Evolutionary conservation across 1,140 invertebrate species (phyloP), one percentile per base, ranked within the genome.

Genomic region (Liolophura sinensis): DNA sequence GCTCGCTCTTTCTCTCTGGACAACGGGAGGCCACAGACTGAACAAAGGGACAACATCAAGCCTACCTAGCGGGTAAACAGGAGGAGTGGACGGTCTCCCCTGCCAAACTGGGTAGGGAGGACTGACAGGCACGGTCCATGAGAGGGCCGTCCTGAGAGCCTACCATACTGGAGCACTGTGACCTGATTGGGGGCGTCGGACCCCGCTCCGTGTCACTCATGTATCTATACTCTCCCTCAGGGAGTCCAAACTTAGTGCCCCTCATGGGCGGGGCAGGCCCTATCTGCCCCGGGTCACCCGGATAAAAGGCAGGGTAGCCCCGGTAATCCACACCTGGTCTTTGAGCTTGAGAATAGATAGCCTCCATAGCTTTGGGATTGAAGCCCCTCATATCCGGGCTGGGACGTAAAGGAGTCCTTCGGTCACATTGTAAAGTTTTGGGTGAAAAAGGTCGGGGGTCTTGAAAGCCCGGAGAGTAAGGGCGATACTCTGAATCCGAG

Each of bases 71-170:
- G 63, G 62, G 74, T 75, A 64, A 64, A 40, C 51, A 54, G 47
- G 68, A 63, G 31, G 67, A 71, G 57, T 73, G 72, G 63, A 77
- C 74, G 66, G 72, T 77, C 64, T 80, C 81, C 67, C 74, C 78
- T 50, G 79, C 79, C 24, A 86, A 72, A 73, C 84, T 85, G 9
- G 85, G 84, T 27, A 87, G 72, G 31, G 86, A 86, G 27, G 86
- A 86, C 77, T 87, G 85, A 61, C 86, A 85, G 27, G 80, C 85
- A 59, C 85, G 70, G 62, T 87, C 86, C 71, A 85, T 78, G 48
- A 75, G 77, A 56, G 76, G 70, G 50, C 76, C 78, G 60, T 69
- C 73, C 31, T 40, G 31, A 40, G 31, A 40, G 16, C 60, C 71
- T 65, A 56, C 62, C 47, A 68, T 65, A 31, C 58, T 68, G 46